phyloP scores from a whole-genome alignment of 1,140 invertebrate species.

The Euura lappo region DNA sequence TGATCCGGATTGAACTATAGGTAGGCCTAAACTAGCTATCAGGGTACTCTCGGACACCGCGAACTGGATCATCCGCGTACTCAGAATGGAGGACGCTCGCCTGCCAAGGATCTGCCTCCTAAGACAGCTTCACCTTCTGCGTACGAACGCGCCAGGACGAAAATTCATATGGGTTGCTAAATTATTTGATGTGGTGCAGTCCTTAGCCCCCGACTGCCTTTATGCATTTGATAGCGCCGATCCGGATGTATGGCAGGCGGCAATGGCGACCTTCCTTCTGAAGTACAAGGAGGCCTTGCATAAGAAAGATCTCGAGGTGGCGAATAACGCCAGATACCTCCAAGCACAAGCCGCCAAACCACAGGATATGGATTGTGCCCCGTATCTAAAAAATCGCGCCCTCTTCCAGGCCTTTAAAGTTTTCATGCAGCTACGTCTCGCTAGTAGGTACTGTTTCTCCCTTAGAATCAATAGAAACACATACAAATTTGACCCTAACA shows the following conservation, averaged over 20 bases:
- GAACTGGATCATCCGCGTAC: not conserved
- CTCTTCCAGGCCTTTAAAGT: not conserved
- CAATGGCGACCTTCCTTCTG: not conserved
- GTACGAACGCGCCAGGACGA: not conserved
- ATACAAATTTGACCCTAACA: not conserved
- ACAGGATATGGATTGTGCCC: too few species aligned
- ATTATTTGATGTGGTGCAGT: too few species aligned
- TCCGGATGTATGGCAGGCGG: not conserved
- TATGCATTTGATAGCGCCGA: too few species aligned
- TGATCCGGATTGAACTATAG: not conserved
- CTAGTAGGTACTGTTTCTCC: not conserved
- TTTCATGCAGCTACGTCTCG: not conserved
- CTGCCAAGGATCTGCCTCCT: not conserved
- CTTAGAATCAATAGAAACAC: not conserved
- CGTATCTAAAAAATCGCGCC: not conserved
- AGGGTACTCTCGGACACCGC: not conserved
- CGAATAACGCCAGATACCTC: not conserved
- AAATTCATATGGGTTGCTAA: too few species aligned
- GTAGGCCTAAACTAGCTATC: not conserved
- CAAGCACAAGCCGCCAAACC: too few species aligned
- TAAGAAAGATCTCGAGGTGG: not conserved
- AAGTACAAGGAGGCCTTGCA: not conserved
- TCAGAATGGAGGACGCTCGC: not conserved
- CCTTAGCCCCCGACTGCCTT: too few species aligned
- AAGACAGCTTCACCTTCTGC: not conserved